These are phyloP conservation scores for Solenopsis invicta DNA, from an alignment of 1,140 invertebrate species.

Conservation along the genomic window DNA sequence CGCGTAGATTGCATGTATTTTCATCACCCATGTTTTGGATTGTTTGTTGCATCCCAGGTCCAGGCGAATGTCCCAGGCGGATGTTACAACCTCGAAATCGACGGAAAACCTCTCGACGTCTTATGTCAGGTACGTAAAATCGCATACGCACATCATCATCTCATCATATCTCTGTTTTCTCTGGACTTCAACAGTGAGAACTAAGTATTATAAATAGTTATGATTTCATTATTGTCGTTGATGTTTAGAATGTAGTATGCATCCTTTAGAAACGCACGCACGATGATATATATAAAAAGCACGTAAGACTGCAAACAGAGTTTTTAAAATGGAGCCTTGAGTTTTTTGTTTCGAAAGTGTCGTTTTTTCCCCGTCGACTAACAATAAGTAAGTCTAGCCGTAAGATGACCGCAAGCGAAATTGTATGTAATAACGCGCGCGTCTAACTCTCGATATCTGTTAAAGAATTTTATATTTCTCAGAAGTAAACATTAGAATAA, in stretches of 20 bases:
- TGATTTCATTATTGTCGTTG: background rate
- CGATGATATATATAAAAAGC: background rate
- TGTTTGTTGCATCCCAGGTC: slow-evolving; percentile 87
- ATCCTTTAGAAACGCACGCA: background rate
- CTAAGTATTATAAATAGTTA: slow-evolving; percentile 18
- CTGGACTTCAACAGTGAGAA: background rate
- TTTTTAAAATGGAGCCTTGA: background rate
- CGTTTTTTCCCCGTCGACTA: background rate
- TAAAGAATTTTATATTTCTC: background rate
- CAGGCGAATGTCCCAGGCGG: slow-evolving; percentile 92
- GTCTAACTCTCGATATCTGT: background rate
- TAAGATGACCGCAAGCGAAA: background rate
- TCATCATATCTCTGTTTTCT: background rate
- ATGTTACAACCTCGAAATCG: slow-evolving; percentile 87
- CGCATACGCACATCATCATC: background rate
- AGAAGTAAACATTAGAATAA: background rate
- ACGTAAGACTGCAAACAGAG: background rate
- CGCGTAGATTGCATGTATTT: slow-evolving; percentile 82
- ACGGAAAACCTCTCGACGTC: slow-evolving; percentile 83
- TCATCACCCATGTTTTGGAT: slow-evolving; percentile 82
- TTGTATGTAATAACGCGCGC: background rate
- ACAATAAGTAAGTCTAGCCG: slow-evolving; percentile 1
- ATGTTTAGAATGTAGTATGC: slow-evolving; percentile 1
- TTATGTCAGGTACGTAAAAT: slow-evolving; percentile 83
- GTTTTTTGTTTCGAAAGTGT: background rate